Percentiles rank a stretch among this genome's conserved stretches.
Conservation (phyloP, 2,888 invertebrate genomes). For the Tridacna gigas region DNA sequence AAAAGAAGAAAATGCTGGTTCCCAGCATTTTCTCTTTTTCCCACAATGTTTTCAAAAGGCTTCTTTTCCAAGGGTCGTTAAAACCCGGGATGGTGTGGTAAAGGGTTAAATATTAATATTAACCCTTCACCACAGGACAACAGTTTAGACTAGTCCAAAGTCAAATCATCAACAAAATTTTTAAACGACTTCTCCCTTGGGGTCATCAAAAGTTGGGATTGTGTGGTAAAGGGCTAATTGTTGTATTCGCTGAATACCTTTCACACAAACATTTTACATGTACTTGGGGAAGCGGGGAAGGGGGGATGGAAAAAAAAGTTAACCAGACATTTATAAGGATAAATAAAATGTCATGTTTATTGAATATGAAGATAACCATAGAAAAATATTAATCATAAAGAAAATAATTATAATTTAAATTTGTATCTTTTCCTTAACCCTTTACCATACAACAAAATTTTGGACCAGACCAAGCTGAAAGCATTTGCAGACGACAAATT, state of each 20-base stretch:
- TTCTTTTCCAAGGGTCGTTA: not conserved
- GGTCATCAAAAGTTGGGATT: too few species aligned
- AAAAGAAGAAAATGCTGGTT: conserved; percentile 4
- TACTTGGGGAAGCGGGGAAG: not conserved
- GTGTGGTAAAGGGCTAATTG: not conserved
- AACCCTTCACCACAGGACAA: too few species aligned
- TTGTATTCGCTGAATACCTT: not conserved
- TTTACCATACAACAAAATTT: too few species aligned
- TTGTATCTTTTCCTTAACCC: not conserved
- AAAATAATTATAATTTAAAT: not conserved
- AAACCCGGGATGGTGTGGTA: not conserved
- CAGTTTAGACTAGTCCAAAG: too few species aligned
- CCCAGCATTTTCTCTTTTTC: not conserved
- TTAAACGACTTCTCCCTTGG: not conserved
- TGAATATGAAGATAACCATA: too few species aligned
- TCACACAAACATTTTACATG: too few species aligned
- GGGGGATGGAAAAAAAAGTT: not conserved
- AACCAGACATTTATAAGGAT: not conserved
- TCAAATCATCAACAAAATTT: too few species aligned
- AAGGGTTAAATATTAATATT: too few species aligned
- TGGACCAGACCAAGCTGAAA: too few species aligned
- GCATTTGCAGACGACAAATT: too few species aligned
- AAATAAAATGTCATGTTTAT: too few species aligned
- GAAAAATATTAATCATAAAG: not conserved
- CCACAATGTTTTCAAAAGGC: conserved; percentile 6